A percentile compares a stretch with the other conserved stretches of the same genome.
These are phyloP conservation scores for Bugula neritina DNA, from an alignment of 2,888 invertebrate genomes.

Conservation along the genomic window DNA sequence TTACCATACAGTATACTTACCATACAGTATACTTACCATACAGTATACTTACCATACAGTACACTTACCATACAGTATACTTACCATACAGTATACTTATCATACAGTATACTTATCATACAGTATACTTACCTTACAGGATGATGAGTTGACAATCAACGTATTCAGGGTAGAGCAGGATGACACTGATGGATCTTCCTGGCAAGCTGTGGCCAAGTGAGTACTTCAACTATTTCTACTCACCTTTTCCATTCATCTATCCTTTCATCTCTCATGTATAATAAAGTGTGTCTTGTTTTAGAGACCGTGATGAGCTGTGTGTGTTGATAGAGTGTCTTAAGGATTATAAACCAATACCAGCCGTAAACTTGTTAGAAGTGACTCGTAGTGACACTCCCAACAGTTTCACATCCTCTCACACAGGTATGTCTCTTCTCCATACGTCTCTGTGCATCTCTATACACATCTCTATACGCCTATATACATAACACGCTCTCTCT, in stretches of 20 bases:
- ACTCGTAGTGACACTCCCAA: neutral
- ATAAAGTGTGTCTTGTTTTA: too few species aligned
- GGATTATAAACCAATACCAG: slow-evolving; percentile 15
- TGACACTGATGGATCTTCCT: slow-evolving; percentile 58
- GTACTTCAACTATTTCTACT: slow-evolving; percentile 25
- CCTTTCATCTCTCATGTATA: too few species aligned
- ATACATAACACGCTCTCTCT: neutral
- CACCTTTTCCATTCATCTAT: too few species aligned
- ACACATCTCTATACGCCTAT: neutral
- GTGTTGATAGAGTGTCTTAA: slow-evolving; percentile 62
- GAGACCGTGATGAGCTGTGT: slow-evolving; percentile 73
- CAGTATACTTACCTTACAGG: too few species aligned
- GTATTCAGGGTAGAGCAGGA: slow-evolving; percentile 92
- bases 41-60: too few species aligned
- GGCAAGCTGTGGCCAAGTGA: slow-evolving; percentile 33
- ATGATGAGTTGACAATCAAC: slow-evolving; percentile 75
- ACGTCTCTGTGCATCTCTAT: neutral
- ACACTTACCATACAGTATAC: too few species aligned
- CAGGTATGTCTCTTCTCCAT: neutral
- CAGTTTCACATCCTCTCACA: neutral
- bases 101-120: too few species aligned
- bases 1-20: too few species aligned
- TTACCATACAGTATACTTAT: too few species aligned
- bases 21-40: too few species aligned
- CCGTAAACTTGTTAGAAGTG: neutral